Conservation (phyloP, 2,797 vertebrate species). For the Florisuga fusca region DNA sequence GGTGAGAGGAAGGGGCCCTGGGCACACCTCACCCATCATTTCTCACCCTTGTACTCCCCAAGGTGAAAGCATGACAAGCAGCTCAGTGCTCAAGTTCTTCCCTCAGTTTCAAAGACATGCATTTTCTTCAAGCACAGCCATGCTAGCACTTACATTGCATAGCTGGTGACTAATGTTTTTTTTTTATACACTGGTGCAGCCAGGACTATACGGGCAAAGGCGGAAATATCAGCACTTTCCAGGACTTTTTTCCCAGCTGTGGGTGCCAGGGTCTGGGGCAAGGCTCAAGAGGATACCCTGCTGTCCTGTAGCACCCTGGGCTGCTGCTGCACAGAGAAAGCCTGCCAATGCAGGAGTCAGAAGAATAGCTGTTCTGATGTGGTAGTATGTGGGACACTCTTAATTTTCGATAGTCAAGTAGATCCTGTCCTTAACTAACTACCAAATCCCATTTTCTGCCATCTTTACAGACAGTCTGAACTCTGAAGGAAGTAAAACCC, state of each 20-base stretch:
- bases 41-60: background rate
- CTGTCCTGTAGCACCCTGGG: background rate
- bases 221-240: background rate
- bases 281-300: background rate
- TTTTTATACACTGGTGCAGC: background rate
- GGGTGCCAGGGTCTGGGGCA: rapidly evolving
- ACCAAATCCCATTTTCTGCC: background rate
- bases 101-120: background rate
- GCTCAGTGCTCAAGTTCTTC: background rate
- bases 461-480: background rate
- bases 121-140: background rate
- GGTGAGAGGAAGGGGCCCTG: background rate
- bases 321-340: background rate
- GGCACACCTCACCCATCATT: background rate
- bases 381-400: background rate
- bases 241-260: rapidly evolving
- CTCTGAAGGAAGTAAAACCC: background rate
- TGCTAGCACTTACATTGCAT: background rate
- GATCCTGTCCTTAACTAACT: background rate
- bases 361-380: background rate
- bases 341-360: rapidly evolving
- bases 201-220: background rate
- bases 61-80: rapidly evolving
- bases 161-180: background rate
- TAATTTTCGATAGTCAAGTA: background rate